A percentile compares a stretch with the other conserved stretches of the same genome.
These are phyloP conservation scores for Pseudomyrmex gracilis DNA, from an alignment of 1,140 invertebrate genomes.

Conservation along the genomic window DNA sequence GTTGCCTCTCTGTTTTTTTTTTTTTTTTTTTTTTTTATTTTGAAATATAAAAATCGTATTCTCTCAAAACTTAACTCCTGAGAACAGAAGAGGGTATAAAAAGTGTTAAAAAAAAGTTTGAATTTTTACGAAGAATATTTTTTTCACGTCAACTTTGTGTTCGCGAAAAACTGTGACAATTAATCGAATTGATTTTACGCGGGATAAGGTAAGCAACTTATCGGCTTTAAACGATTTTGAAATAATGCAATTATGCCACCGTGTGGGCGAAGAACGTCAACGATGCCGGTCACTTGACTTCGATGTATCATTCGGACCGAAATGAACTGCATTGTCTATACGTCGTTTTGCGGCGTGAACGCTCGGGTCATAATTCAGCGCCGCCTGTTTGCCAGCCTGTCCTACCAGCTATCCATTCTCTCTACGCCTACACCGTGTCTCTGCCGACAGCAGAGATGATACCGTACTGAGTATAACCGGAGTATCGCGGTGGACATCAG, in stretches of 20 bases:
- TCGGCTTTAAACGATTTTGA: neutral
- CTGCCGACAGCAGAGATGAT: slow-evolving; percentile 53
- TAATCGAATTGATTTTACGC: neutral
- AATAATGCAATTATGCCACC: slow-evolving; percentile 1
- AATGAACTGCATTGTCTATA: slow-evolving; percentile 31
- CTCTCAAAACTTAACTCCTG: no score
- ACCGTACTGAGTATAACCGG: slow-evolving; percentile 32
- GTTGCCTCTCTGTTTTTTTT: no score
- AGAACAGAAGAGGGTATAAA: no score
- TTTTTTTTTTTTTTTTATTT: no score
- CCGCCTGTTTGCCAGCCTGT: slow-evolving; percentile 53
- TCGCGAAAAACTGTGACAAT: neutral
- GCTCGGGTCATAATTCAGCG: slow-evolving; percentile 53
- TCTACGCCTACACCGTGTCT: slow-evolving; percentile 57
- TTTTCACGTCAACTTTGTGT: no score
- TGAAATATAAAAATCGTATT: no score
- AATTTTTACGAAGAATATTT: no score
- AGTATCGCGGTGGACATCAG: slow-evolving; percentile 22
- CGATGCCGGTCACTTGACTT: neutral
- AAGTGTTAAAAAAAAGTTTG: no score
- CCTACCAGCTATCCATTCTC: slow-evolving; percentile 29
- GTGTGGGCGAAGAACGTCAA: neutral
- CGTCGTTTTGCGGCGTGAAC: slow-evolving; percentile 39
- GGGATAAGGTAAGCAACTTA: neutral
- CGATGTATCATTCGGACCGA: neutral